These are phyloP conservation scores for Helarctos malayanus DNA, from an alignment of 2,797 vertebrate species.

Conservation along the genomic window DNA sequence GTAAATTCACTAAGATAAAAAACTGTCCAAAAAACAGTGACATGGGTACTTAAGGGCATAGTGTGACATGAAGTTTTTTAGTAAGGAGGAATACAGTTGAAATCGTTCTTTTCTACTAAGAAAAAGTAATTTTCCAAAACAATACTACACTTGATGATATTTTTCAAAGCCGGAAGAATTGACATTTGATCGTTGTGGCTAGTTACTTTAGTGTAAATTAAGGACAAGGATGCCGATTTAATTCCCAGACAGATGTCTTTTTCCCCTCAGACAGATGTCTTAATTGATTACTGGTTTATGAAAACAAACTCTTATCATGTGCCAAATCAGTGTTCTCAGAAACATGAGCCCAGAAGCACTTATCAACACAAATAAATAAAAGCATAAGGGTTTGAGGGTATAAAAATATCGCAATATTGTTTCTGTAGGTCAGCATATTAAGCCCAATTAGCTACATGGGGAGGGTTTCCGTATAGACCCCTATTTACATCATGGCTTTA, in stretches of 20 bases:
- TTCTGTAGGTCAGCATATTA: not conserved
- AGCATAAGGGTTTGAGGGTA: not conserved
- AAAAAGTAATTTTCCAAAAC: not conserved
- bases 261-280: not conserved
- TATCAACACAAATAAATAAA: not conserved
- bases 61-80: not conserved
- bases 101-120: not conserved
- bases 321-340: constrained; percentile 28
- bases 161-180: constrained; percentile 25
- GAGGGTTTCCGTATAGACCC: not conserved
- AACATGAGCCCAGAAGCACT: not conserved
- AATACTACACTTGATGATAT: not conserved
- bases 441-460: not conserved
- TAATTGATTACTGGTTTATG: constrained; percentile 5
- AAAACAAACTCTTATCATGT: not conserved
- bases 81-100: not conserved
- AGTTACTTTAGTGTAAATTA: constrained; percentile 5
- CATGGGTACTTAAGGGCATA: not conserved
- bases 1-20: constrained; percentile 45
- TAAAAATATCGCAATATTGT: not conserved
- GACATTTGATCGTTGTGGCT: not conserved
- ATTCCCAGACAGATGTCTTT: not conserved
- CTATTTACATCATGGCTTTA: not conserved
- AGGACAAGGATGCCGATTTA: not conserved
- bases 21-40: not conserved